These are phyloP conservation scores for Lepus europaeus DNA, from an alignment of 2,113 vertebrate species.

Conservation along the genomic window DNA sequence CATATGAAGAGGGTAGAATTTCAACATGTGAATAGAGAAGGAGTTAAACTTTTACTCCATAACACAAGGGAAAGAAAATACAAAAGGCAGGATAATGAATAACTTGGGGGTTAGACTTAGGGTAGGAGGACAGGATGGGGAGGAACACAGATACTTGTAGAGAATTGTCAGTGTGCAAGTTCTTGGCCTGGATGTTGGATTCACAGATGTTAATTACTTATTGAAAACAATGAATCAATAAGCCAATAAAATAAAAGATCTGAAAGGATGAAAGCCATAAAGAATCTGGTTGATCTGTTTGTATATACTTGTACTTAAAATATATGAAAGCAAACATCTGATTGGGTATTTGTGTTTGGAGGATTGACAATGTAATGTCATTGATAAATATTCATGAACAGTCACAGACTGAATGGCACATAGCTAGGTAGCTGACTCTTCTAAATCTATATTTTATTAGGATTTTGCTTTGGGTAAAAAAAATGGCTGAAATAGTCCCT, in stretches of 20 bases:
- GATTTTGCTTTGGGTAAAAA: conserved; percentile 40
- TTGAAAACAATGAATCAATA: background rate
- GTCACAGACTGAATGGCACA: background rate
- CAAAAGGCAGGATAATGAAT: background rate
- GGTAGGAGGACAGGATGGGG: background rate
- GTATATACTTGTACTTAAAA: background rate
- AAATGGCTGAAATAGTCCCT: background rate
- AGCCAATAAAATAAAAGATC: background rate
- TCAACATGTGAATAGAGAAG: background rate
- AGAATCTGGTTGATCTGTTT: background rate
- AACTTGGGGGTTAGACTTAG: background rate
- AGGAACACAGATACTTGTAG: background rate
- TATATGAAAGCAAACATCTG: background rate
- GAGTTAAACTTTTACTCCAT: background rate
- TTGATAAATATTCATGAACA: background rate
- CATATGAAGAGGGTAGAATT: background rate
- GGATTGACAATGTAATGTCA: background rate
- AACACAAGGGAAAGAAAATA: background rate
- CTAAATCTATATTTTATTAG: background rate
- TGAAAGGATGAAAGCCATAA: background rate
- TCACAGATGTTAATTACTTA: conserved; percentile 20
- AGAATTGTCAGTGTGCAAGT: background rate
- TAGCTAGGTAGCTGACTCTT: background rate
- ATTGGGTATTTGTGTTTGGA: background rate
- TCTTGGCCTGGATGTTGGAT: background rate